Evolutionary conservation across 2,113 vertebrate genomes (phyloP), one percentile per base, ranked within the genome.

Genomic region (Hypomesus transpacificus): DNA sequence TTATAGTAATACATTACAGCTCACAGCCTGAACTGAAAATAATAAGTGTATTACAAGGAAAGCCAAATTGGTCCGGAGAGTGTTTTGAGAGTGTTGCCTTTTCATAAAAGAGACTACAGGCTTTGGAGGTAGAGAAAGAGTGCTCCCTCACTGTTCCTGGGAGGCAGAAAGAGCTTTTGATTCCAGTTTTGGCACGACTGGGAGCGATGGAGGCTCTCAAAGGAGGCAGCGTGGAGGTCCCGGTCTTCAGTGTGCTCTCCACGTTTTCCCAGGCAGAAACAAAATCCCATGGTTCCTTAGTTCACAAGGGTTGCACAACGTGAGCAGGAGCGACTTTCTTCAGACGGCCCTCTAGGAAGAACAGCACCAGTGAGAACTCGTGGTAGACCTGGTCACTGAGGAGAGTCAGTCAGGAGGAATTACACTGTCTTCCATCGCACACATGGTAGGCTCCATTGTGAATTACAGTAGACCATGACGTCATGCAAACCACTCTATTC

Each of bases 151-250:
- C 75, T 85, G 80, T 80, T 85, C 74, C 71, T 77, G 78, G 73
- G 76, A 84, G 70, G 82, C 76, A 88, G 87, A 91, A 91, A 76
- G 74, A 90, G 87, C 86, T 87, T 91, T 91, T 91, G 77, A 86
- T 89, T 87, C 73, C 34, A 70, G 69, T 85, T 75, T 86, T 92
- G 90, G 90, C 88, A 89, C 70, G 67, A 59, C 73, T 81, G 84
- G 76, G 73, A 74, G 69, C 76, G 82, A 60, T 81, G 63, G 73
- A 81, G 72, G 77, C 75, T 69, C 76, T 87, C 78, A 84, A 87
- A 86, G 81, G 82, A 84, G 82, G 75, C 78, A 63, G 82, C 62
- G 59, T 79, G 66, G 75, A 85, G 70, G 71, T 77, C 68, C 68
- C 66, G 81, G 84, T 84, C 77, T 83, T 87, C 82, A 76, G 77